Evolutionary conservation across 2,888 invertebrate species (phyloP).

Genomic region (Mesorhabditis belari): DNA sequence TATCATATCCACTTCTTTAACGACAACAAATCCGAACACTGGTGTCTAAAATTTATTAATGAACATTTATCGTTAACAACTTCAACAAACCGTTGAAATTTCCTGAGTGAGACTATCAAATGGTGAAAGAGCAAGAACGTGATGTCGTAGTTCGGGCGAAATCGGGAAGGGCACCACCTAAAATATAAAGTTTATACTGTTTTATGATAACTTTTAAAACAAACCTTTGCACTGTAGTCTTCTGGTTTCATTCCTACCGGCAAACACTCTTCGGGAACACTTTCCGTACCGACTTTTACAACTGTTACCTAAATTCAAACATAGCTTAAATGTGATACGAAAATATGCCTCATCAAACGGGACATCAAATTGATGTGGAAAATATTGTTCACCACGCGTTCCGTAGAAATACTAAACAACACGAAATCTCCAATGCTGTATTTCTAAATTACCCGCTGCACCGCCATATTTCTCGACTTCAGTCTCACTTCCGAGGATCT

Average conservation of each 20-base stretch:
- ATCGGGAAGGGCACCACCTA: constrained; percentile 22
- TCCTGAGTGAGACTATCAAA: constrained; percentile 62
- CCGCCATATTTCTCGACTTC: constrained; percentile 18
- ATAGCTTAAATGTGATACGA: constrained; percentile 14
- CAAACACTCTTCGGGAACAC: constrained; percentile 88
- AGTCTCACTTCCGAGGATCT: constrained; percentile 23
- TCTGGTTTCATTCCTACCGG: constrained; percentile 88
- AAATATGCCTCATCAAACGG: constrained; percentile 77
- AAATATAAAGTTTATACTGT: not conserved
- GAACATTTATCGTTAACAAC: not conserved
- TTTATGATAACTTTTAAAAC: not conserved
- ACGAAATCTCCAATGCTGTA: constrained; percentile 1
- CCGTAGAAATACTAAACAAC: constrained; percentile 89
- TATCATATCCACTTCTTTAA: constrained; percentile 70
- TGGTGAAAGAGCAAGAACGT: constrained; percentile 80
- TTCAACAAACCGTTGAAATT: constrained; percentile 5
- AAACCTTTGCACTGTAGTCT: constrained; percentile 60
- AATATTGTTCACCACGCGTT: constrained; percentile 71
- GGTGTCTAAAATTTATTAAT: constrained; percentile 70
- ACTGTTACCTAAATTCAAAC: not conserved
- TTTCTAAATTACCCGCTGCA: constrained; percentile 51
- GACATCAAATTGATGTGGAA: constrained; percentile 63
- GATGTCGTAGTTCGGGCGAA: constrained; percentile 65
- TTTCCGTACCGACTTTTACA: constrained; percentile 61
- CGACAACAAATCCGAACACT: constrained; percentile 81